Base-by-base conservation (phyloP, 2,113 vertebrate species). In the Theropithecus gelada region DNA sequence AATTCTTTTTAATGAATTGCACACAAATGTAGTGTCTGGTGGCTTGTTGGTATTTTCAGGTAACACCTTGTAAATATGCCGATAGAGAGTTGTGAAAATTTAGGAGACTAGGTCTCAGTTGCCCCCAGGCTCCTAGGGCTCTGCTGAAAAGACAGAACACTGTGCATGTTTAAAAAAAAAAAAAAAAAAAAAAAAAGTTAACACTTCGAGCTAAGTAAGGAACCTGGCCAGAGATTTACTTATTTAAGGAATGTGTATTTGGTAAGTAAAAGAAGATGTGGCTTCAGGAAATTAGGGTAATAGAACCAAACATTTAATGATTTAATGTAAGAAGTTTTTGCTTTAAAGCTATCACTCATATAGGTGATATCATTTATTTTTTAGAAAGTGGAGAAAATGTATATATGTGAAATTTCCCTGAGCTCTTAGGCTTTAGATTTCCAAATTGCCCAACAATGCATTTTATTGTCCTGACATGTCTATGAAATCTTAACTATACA, bases 41-140 rank as follows among this genome's bases (percentile, higher is more conserved):
- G 79, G 88, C n/a, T 92, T 35, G 81, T 94, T 90, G 94, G 92
- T 96, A 61, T 96, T 93, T 93, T 96, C 91, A 90, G 96, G 85
- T 92, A 84, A 92, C 96, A 88, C 96, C 93, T 30, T 64, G 80
- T 92, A 96, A 97, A 96, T 87, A 43, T 80, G 88, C 82, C 90
- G 76, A 11, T 3, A 78, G 87, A 87, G 83, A 48, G 87, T 2
- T 55, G 40, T 97, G 90, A 97, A 93, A 43, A 25, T 75, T 91
- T 73, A 95, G 86, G 85, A 93, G 87, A 83, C n/a, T 25, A 55
- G 87, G 66, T 96, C 89, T 93, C 32, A 16, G 86, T 78, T 89
- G 86, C 59, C 89, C 85, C 4, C 9, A 23, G 81, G 81, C 86
- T 66, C 18, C 68, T 5, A 2, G 23, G 22, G 76, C 64, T 38